Evolutionary conservation across 1,140 invertebrate species (phyloP).

Genomic region (Meloidogyne floridensis): DNA sequence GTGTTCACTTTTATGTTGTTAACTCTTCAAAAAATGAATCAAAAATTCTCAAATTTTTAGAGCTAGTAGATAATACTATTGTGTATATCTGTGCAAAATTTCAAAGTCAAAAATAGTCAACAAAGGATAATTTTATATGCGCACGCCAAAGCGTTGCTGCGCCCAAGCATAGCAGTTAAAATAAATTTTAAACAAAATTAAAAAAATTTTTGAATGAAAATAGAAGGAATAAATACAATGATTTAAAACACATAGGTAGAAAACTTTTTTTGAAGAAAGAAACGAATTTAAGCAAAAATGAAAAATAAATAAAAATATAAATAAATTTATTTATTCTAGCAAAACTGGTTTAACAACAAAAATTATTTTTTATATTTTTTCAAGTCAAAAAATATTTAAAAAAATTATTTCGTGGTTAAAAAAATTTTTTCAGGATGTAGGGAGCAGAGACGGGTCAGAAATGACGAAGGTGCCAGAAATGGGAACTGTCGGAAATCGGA

Average conservation of each 20-base stretch:
- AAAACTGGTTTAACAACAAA: background rate
- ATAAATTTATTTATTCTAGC: background rate
- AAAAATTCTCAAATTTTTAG: background rate
- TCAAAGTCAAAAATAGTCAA: background rate
- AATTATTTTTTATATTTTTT: background rate
- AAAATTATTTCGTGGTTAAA: background rate
- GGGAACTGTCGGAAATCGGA: too few species aligned
- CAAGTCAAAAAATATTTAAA: too few species aligned
- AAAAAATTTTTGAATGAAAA: background rate
- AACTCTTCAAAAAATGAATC: background rate
- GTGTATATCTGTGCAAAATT: background rate
- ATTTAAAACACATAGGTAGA: background rate
- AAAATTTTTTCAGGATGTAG: too few species aligned
- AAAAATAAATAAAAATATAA: background rate
- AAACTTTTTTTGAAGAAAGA: background rate
- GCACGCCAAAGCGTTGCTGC: too few species aligned
- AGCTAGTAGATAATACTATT: background rate
- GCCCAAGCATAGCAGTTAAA: too few species aligned
- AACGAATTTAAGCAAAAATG: background rate
- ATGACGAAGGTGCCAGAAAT: too few species aligned
- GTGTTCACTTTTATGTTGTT: background rate
- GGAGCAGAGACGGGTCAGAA: too few species aligned
- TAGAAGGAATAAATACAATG: background rate
- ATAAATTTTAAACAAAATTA: too few species aligned
- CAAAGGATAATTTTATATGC: background rate